Evolutionary conservation across 35 echinoderm and acorn worm species (phyloP).

Genomic region (Lytechinus variegatus): DNA sequence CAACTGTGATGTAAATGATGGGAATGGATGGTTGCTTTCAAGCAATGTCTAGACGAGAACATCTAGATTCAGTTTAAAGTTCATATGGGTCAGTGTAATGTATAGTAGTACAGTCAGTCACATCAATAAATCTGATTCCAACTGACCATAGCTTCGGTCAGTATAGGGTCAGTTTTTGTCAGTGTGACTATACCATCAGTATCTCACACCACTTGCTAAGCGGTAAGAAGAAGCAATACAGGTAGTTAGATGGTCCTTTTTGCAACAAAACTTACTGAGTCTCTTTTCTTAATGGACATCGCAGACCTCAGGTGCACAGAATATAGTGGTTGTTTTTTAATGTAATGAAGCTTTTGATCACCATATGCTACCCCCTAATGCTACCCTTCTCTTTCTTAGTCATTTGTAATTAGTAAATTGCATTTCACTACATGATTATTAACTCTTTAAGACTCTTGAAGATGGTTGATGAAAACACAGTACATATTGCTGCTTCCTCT

Average conservation of each 20-base stretch:
- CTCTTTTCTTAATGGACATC: background rate
- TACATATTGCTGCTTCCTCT: no score
- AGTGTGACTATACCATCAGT: no score
- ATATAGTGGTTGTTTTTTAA: background rate
- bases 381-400: background rate
- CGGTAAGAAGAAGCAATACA: background rate
- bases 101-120: no score
- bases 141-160: no score
- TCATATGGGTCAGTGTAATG: no score
- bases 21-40: no score
- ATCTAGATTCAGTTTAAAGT: no score
- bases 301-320: background rate
- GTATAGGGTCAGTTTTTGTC: no score
- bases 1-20: no score
- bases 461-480: no score
- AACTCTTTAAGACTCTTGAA: background rate
- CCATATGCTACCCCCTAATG: background rate
- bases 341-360: background rate
- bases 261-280: background rate
- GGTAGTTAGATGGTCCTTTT: background rate
- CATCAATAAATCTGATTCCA: no score
- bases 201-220: background rate
- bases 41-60: no score
- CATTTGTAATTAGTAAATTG: background rate
- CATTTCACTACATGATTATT: background rate